phyloP scores from a whole-genome alignment of 2,113 vertebrate species.

The Etia nguti region DNA sequence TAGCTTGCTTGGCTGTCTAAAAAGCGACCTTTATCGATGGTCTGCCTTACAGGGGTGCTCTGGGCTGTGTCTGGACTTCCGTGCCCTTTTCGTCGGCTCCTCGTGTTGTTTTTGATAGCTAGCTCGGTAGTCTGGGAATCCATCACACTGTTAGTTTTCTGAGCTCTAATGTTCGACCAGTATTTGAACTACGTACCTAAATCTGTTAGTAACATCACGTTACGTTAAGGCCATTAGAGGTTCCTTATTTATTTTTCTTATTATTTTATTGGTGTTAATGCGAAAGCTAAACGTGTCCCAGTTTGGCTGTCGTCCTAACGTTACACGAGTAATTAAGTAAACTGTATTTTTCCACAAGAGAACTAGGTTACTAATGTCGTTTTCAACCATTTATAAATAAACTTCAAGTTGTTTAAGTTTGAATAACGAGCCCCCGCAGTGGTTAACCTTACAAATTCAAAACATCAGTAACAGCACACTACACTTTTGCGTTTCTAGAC shows the following conservation, averaged over 20 bases:
- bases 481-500: background rate
- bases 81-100: constrained; percentile 39
- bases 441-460: background rate
- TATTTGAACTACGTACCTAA: background rate
- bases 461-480: background rate
- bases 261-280: background rate
- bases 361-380: background rate
- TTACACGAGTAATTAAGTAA: background rate
- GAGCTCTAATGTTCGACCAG: background rate
- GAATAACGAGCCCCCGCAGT: background rate
- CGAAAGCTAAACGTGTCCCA: background rate
- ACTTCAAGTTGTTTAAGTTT: constrained; percentile 3
- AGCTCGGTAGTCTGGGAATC: background rate
- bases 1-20: background rate
- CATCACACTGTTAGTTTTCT: background rate
- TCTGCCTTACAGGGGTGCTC: background rate
- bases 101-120: constrained; percentile 55
- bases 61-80: constrained; percentile 13
- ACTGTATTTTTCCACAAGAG: background rate
- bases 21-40: background rate
- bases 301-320: background rate
- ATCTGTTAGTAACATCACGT: background rate
- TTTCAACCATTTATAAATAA: background rate
- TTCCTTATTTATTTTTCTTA: background rate
- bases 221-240: background rate